These are phyloP conservation scores for Paraescarpia echinospica DNA, from an alignment of 1,140 invertebrate species.

Conservation along the genomic window DNA sequence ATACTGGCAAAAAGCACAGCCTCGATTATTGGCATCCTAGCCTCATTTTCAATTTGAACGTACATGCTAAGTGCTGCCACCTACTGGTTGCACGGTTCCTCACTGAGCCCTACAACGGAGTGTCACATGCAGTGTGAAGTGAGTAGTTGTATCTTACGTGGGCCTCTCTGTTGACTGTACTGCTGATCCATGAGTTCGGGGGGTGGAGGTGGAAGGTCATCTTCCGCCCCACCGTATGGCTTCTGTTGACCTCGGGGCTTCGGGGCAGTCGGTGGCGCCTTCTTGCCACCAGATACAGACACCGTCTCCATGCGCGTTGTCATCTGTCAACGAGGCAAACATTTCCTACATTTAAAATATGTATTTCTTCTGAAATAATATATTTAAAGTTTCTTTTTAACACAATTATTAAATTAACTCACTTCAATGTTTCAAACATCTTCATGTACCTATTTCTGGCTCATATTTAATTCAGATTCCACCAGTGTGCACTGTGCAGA, in stretches of 20 bases:
- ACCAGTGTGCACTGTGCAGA: no score
- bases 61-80: no score
- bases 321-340: neutral
- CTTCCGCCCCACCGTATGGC: slow-evolving; percentile 32
- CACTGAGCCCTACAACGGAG: no score
- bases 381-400: no score
- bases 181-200: slow-evolving; percentile 31
- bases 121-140: neutral
- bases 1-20: no score
- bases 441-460: neutral
- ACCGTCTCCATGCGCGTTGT: slow-evolving; percentile 36
- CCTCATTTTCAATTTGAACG: no score
- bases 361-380: neutral
- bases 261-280: slow-evolving; percentile 18
- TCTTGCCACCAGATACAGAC: slow-evolving; percentile 35
- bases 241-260: slow-evolving; percentile 32
- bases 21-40: no score
- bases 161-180: slow-evolving; percentile 28
- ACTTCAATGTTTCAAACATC: no score
- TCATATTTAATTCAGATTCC: neutral
- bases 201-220: slow-evolving; percentile 32
- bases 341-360: neutral
- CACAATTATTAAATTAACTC: no score
- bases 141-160: neutral
- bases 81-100: no score